These are phyloP conservation scores for Rhogogaster chlorosoma DNA, from an alignment of 2,888 invertebrate genomes.

Conservation along the genomic window DNA sequence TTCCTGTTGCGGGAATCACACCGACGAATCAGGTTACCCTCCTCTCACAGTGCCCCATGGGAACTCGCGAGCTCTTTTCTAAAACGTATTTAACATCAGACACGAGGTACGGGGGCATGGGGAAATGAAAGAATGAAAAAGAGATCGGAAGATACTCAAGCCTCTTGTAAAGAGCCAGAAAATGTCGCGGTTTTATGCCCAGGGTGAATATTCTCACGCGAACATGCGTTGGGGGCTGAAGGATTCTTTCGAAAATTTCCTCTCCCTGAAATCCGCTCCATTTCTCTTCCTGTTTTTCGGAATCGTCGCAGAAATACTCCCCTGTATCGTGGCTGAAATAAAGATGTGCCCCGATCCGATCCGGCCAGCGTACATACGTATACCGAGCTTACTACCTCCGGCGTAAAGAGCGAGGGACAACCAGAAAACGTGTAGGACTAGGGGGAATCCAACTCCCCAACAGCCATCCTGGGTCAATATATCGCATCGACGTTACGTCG, in stretches of 20 bases:
- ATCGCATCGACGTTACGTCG: conserved; percentile 47
- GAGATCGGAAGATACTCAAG: neutral
- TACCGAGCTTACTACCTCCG: neutral
- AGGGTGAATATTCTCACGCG: neutral
- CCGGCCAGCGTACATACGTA: neutral
- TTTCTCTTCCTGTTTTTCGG: neutral
- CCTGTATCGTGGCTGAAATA: neutral
- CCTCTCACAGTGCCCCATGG: neutral
- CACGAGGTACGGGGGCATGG: neutral
- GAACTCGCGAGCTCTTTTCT: neutral
- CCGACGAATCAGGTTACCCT: conserved; percentile 2
- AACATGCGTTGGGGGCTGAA: neutral
- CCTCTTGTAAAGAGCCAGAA: neutral
- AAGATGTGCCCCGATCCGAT: neutral
- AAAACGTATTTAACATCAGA: neutral
- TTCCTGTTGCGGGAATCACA: conserved; percentile 18
- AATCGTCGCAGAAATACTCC: neutral
- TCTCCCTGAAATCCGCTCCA: neutral
- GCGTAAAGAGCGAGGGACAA: neutral
- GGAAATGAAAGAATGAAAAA: neutral
- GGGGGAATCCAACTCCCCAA: conserved; percentile 32
- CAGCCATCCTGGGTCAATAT: conserved; percentile 44
- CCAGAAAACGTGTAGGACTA: conserved; percentile 12
- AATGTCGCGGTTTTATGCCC: neutral
- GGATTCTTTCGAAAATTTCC: neutral